A percentile compares a stretch with the other conserved stretches of the same genome.
These are phyloP conservation scores for Imbricaverruca yamaguchii DNA, from an alignment of 2,888 invertebrate genomes.

Conservation along the genomic window DNA sequence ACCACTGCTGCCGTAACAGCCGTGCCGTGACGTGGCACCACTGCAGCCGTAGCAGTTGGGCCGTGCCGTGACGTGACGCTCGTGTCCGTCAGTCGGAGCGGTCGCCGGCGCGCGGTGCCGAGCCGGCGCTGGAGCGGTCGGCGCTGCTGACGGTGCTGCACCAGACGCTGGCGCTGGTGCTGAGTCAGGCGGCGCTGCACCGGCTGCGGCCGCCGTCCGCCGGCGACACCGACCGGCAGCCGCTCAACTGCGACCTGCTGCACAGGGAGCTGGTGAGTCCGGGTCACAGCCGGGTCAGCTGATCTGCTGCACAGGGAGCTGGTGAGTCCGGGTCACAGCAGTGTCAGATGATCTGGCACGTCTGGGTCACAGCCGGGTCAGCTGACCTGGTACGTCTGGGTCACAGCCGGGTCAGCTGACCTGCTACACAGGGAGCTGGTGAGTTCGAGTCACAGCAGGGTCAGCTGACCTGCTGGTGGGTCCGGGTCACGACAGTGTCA, in stretches of 20 bases:
- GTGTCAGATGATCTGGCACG: no score
- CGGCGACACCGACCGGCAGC: not conserved
- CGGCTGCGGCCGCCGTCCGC: not conserved
- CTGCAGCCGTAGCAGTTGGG: no score
- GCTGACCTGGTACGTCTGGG: not conserved
- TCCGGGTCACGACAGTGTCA: not conserved
- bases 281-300: not conserved
- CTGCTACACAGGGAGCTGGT: not conserved
- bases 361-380: not conserved
- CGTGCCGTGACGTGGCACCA: no score
- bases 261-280: not conserved
- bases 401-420: not conserved
- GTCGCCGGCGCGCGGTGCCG: not conserved
- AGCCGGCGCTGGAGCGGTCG: not conserved
- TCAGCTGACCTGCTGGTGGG: no score
- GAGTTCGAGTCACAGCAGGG: not conserved
- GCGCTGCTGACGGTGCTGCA: slow-evolving; percentile 7
- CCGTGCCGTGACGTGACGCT: not conserved
- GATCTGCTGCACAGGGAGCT: not conserved
- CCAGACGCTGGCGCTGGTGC: slow-evolving; percentile 12
- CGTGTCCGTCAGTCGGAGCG: not conserved
- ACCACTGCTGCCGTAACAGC: no score
- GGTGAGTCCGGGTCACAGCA: not conserved
- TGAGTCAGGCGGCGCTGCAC: slow-evolving; percentile 10
- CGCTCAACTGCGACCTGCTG: not conserved